phyloP scores from a whole-genome alignment of 2,113 vertebrate species.

The Hippocampus zosterae region DNA sequence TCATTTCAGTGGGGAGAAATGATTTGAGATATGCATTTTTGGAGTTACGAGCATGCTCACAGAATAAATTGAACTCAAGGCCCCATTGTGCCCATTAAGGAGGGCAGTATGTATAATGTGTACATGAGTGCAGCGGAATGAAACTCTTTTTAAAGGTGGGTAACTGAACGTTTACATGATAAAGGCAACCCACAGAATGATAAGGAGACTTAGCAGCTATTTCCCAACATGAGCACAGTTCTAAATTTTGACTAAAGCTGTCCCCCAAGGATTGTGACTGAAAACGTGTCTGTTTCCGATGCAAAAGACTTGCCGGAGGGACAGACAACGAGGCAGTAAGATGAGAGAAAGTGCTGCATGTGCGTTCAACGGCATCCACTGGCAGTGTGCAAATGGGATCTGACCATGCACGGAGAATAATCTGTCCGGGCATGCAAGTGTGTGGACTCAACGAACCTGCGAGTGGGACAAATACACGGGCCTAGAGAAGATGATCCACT shows the following conservation, averaged over 20 bases:
- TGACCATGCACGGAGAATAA: constrained; percentile 41
- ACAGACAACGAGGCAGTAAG: constrained; percentile 21
- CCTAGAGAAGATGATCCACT: constrained; percentile 93
- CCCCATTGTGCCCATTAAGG: no score
- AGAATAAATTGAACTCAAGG: no score
- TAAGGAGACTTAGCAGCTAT: constrained; percentile 13
- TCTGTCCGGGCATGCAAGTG: constrained; percentile 10
- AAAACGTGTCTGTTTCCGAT: constrained; percentile 37
- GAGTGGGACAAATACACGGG: constrained; percentile 90
- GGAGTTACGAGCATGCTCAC: no score
- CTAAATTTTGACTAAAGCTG: background rate
- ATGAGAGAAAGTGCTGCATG: constrained; percentile 44
- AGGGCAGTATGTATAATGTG: no score
- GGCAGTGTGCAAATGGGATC: constrained; percentile 44
- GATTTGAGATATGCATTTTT: no score
- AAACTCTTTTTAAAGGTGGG: background rate
- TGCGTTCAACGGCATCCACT: constrained; percentile 30
- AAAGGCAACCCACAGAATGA: constrained; percentile 5
- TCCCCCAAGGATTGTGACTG: background rate
- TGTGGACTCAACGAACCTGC: constrained; percentile 74
- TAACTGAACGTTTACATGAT: constrained; percentile 6
- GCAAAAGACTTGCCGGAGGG: constrained; percentile 33
- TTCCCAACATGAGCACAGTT: background rate
- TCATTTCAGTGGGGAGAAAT: no score
- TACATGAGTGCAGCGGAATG: background rate